Conservation (phyloP, 1,140 invertebrate species). For the Bombus picipes region DNA sequence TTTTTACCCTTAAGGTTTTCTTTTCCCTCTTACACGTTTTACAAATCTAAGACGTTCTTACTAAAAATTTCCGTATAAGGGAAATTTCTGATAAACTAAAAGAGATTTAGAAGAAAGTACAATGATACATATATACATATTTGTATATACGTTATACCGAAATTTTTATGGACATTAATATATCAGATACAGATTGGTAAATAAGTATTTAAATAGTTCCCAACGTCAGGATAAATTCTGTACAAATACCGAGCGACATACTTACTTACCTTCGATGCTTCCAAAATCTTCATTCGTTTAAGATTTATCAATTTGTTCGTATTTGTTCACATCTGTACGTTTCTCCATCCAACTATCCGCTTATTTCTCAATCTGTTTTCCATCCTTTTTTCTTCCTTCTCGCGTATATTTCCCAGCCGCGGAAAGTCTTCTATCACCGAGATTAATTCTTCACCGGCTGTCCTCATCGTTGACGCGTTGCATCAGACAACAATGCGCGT, state of each 20-base stretch:
- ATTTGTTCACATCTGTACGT: background rate
- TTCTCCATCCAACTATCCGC: background rate
- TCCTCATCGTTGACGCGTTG: slow-evolving; percentile 41
- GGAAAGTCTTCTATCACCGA: slow-evolving; percentile 35
- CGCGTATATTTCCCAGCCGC: slow-evolving; percentile 28
- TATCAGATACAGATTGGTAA: too few species aligned
- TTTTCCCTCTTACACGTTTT: too few species aligned
- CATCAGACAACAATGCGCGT: slow-evolving; percentile 34
- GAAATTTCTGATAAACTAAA: too few species aligned
- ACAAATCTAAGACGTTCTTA: too few species aligned
- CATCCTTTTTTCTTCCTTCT: background rate
- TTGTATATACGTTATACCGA: too few species aligned
- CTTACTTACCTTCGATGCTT: background rate
- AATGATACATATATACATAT: too few species aligned
- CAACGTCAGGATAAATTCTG: background rate
- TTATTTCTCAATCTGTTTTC: background rate
- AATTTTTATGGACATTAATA: too few species aligned
- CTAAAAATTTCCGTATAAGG: too few species aligned
- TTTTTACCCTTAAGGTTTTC: too few species aligned
- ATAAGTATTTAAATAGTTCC: too few species aligned
- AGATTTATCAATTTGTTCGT: slow-evolving; percentile 17
- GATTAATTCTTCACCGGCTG: slow-evolving; percentile 49
- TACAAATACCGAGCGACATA: background rate
- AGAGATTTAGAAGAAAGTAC: too few species aligned
- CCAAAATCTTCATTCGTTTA: background rate